Evolutionary conservation across 2,797 vertebrate genomes (phyloP).

Genomic region (Pelobates cultripes): DNA sequence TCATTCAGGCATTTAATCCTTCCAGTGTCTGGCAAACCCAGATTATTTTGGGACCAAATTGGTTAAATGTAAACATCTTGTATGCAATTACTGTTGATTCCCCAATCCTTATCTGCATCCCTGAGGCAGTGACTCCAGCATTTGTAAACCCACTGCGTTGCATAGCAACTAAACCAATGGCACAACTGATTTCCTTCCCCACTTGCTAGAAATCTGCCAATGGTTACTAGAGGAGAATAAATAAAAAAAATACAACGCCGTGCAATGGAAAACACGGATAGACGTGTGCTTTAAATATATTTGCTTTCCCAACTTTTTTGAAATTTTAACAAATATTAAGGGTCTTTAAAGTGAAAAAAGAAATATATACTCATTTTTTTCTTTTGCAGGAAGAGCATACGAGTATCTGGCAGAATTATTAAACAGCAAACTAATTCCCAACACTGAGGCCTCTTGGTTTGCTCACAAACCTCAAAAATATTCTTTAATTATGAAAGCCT

Average conservation of each 20-base stretch:
- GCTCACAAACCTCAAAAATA: not conserved
- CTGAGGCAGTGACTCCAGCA: conserved; percentile 54
- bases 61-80: conserved; percentile 63
- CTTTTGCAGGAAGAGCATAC: conserved; percentile 20
- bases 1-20: conserved; percentile 26
- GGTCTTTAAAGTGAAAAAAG: not conserved
- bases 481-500: conserved; percentile 9
- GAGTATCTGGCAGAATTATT: conserved; percentile 6
- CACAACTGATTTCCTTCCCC: conserved; percentile 29
- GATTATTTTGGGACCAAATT: conserved; percentile 61
- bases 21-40: not conserved
- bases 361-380: not conserved
- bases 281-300: conserved; percentile 21
- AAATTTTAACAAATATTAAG: not conserved
- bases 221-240: not conserved
- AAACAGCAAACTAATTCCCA: not conserved
- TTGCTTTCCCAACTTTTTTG: not conserved
- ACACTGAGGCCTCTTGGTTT: conserved; percentile 17
- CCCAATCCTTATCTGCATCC: conserved; percentile 55
- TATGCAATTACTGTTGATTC: conserved; percentile 61
- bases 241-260: conserved; percentile 13
- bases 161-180: conserved; percentile 57
- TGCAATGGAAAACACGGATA: conserved; percentile 21
- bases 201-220: conserved; percentile 44
- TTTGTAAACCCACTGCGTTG: conserved; percentile 60